Evolutionary conservation across 2,113 vertebrate genomes (phyloP).

Genomic region (Strix aluco): DNA sequence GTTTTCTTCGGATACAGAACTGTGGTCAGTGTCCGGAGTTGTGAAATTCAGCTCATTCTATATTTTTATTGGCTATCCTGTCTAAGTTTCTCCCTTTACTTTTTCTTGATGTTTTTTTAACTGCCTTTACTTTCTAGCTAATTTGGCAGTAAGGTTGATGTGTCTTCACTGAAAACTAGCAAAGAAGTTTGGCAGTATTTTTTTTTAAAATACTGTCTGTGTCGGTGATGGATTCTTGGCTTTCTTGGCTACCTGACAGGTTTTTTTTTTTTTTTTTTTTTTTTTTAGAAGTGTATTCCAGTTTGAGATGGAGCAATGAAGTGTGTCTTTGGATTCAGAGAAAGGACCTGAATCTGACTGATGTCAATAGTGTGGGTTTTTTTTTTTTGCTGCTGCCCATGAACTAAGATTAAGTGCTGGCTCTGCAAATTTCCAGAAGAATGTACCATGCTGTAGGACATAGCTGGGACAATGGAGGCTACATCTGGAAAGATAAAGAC

Average conservation of each 20-base stretch:
- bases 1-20: neutral
- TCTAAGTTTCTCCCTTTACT: neutral
- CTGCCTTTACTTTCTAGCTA: neutral
- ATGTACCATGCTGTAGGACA: neutral
- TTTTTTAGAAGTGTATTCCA: neutral
- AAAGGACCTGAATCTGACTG: neutral
- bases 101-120: neutral
- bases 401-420: neutral
- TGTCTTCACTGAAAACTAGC: neutral
- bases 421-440: neutral
- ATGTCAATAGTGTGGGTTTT: neutral
- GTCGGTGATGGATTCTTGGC: slow-evolving; percentile 24
- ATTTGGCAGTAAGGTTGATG: neutral
- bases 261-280: neutral
- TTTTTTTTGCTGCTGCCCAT: neutral
- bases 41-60: neutral
- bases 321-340: neutral
- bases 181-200: neutral
- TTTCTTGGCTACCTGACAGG: neutral
- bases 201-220: neutral
- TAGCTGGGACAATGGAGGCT: neutral
- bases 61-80: neutral
- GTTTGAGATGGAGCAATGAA: neutral
- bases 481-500: neutral
- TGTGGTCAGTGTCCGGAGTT: neutral